Evolutionary conservation across 2,113 vertebrate species (phyloP).

Genomic region (Indicator indicator): DNA sequence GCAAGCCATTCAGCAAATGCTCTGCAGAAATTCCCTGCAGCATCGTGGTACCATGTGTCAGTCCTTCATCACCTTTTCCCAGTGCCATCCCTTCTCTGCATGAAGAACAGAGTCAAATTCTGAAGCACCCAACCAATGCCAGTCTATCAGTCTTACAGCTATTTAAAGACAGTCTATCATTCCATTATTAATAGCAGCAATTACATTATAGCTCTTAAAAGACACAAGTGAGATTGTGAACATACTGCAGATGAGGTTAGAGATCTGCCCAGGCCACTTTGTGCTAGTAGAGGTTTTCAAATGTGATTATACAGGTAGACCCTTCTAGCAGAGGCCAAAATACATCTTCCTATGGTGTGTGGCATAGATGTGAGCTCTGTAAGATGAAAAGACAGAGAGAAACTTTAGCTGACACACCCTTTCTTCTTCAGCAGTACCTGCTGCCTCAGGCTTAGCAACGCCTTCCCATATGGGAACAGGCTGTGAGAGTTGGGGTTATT

Average conservation of each 20-base stretch:
- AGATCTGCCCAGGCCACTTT: neutral
- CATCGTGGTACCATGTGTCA: accelerated
- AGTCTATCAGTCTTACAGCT: constrained; percentile 20
- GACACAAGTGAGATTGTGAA: constrained; percentile 3
- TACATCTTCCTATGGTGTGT: neutral
- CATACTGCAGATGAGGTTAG: accelerated
- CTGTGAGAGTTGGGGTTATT: too few species aligned
- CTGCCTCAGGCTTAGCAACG: neutral
- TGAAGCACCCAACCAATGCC: neutral
- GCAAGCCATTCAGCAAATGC: neutral
- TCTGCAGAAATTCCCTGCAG: neutral
- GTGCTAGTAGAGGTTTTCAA: neutral
- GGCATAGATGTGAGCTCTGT: neutral
- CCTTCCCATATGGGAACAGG: neutral
- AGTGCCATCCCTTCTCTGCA: neutral
- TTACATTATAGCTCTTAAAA: constrained; percentile 33
- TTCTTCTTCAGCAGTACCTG: neutral
- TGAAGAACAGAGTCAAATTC: neutral
- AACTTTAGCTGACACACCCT: neutral
- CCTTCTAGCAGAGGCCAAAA: neutral
- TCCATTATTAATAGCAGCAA: constrained; percentile 56
- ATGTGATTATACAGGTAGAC: neutral
- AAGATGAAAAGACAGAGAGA: neutral
- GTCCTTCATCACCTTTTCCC: neutral
- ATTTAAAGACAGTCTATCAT: constrained; percentile 44